A percentile compares a stretch with the other conserved stretches of the same genome.
Conservation (phyloP, 2,797 vertebrate genomes). For the Halcyon smyrnensis region DNA sequence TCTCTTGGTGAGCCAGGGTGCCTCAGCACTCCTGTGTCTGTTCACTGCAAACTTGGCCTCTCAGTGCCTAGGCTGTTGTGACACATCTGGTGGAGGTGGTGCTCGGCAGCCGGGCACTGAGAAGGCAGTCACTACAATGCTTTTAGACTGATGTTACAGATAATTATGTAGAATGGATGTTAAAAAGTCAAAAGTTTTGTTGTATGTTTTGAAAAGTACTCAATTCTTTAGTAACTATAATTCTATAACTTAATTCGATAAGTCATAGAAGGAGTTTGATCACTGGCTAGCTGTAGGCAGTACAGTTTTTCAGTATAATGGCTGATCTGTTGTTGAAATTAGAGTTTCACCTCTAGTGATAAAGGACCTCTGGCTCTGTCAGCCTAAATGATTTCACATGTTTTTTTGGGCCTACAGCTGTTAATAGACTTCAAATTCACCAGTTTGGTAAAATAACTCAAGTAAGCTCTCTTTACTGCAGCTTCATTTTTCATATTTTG, state of each 20-base stretch:
- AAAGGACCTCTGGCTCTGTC: background rate
- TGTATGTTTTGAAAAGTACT: background rate
- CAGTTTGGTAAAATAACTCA: slow-evolving; percentile 21
- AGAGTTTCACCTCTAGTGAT: background rate
- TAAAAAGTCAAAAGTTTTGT: background rate
- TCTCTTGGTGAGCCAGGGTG: background rate
- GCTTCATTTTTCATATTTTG: slow-evolving; percentile 40
- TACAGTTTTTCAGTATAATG: background rate
- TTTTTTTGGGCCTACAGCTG: background rate
- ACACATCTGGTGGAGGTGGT: accelerated
- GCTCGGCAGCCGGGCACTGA: background rate
- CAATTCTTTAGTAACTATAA: background rate
- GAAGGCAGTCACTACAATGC: background rate
- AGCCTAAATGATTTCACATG: background rate
- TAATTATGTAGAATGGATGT: background rate
- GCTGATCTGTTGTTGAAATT: background rate
- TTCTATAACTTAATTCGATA: background rate
- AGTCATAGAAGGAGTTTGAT: background rate
- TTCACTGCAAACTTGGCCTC: background rate
- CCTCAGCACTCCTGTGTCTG: background rate
- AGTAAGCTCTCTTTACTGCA: background rate
- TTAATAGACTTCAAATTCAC: slow-evolving; percentile 18
- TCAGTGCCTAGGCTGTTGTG: accelerated
- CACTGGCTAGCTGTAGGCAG: background rate
- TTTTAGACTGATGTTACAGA: background rate